Conservation (phyloP, 2,113 vertebrate genomes). For the Arothron firmamentum region DNA sequence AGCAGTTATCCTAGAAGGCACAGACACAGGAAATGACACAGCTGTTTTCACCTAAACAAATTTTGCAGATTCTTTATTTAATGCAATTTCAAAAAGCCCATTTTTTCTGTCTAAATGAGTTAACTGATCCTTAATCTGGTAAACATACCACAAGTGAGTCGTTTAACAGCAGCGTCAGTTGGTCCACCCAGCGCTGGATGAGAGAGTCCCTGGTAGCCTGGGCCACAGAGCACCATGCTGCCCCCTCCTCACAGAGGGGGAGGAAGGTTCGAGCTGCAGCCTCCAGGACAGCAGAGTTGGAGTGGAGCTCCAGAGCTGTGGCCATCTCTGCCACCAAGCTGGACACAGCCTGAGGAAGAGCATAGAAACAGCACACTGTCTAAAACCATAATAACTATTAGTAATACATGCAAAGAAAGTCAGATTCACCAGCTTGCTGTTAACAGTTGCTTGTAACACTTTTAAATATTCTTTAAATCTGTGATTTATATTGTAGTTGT, state of each 20-base stretch:
- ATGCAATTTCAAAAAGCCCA: too few relatives aligned
- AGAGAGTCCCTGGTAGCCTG: constrained; percentile 70
- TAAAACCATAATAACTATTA: too few relatives aligned
- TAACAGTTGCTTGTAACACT: too few relatives aligned
- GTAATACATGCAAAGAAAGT: too few relatives aligned
- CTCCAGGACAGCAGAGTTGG: constrained; percentile 75
- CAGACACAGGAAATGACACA: neutral
- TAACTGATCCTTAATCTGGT: neutral
- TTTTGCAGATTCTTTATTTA: too few relatives aligned
- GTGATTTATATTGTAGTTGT: too few relatives aligned
- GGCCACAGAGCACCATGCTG: constrained; percentile 54
- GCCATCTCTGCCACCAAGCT: constrained; percentile 75
- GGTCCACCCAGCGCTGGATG: constrained; percentile 73
- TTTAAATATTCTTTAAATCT: too few relatives aligned
- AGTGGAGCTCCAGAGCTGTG: constrained; percentile 70
- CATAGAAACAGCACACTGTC: neutral
- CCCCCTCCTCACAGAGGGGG: constrained; percentile 71
- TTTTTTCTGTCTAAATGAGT: too few relatives aligned
- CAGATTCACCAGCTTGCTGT: too few relatives aligned
- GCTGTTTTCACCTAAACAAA: too few relatives aligned
- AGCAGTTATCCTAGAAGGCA: constrained; percentile 69
- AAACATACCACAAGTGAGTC: constrained; percentile 66
- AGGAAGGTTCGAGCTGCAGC: constrained; percentile 77
- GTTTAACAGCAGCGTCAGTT: constrained; percentile 68
- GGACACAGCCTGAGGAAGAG: constrained; percentile 70